Evolutionary conservation across 2,888 invertebrate species (phyloP).

Genomic region (Harpalus rufipes): DNA sequence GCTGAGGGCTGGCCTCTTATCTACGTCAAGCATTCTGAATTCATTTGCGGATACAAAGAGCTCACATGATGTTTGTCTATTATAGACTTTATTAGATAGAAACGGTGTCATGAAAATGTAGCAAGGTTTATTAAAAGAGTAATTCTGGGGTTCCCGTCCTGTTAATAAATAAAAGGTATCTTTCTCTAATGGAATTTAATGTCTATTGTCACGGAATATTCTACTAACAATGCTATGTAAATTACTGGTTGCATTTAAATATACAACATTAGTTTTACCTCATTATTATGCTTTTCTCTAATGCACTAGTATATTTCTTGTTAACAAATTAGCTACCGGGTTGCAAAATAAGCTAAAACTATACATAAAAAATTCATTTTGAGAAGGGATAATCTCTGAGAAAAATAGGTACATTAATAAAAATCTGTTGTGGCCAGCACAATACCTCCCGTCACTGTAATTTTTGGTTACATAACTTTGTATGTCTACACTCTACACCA

Average conservation of each 20-base stretch:
- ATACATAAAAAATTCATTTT: too few species aligned
- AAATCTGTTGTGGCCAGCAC: too few species aligned
- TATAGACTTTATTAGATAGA: constrained; percentile 4
- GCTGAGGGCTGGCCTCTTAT: constrained; percentile 55
- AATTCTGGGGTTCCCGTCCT: not conserved
- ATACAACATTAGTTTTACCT: not conserved
- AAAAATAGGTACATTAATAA: too few species aligned
- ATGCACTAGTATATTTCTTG: too few species aligned
- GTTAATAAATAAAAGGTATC: constrained; percentile 26
- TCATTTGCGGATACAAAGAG: constrained; percentile 13
- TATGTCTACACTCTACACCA: too few species aligned
- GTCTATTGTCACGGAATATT: not conserved
- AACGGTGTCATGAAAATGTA: not conserved
- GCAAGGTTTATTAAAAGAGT: not conserved
- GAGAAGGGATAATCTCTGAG: too few species aligned
- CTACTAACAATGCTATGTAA: not conserved
- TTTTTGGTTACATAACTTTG: too few species aligned
- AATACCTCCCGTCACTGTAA: too few species aligned
- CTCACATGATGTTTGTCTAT: constrained; percentile 21
- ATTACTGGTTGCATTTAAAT: not conserved
- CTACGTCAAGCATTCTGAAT: constrained; percentile 2
- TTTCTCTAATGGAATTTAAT: constrained; percentile 1
- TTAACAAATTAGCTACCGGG: too few species aligned
- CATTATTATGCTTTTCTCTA: not conserved
- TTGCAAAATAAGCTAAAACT: too few species aligned